These are phyloP conservation scores for Reticulitermes lucifugus DNA, from an alignment of 2,888 invertebrate species.

Conservation along the genomic window DNA sequence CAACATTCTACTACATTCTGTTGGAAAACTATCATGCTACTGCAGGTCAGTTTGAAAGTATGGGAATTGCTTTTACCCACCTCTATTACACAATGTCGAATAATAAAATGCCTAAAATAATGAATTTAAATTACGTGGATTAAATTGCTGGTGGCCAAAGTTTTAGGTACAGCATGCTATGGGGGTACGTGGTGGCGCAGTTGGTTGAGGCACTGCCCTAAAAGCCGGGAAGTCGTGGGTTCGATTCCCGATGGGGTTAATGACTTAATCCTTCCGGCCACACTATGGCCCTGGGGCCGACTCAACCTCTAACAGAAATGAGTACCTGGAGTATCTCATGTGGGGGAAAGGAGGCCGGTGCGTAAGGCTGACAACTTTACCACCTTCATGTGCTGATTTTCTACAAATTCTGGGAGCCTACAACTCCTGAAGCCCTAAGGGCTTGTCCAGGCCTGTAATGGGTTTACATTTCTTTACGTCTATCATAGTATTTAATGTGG, in stretches of 20 bases:
- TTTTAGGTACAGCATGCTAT: no score
- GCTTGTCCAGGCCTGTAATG: not conserved
- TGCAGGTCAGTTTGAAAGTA: no score
- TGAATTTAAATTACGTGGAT: no score
- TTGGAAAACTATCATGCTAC: no score
- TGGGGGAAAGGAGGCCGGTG: no score
- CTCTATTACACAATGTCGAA: no score
- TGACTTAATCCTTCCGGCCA: not conserved
- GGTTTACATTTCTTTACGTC: not conserved
- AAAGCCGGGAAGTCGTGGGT: not conserved
- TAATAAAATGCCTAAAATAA: no score
- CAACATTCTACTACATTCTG: no score
- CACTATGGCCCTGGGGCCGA: not conserved
- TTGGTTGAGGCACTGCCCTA: not conserved
- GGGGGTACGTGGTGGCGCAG: not conserved
- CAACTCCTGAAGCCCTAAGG: not conserved
- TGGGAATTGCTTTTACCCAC: no score
- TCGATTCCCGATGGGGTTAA: not conserved
- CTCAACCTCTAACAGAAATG: not conserved
- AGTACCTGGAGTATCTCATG: not conserved
- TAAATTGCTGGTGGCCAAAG: no score
- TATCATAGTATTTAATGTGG: no score
- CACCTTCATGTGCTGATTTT: not conserved
- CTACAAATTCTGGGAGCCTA: not conserved
- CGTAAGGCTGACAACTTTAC: not conserved